Conservation (phyloP, 64 coral and sea anemone species). For the Hydrozoanthus tunicans region DNA sequence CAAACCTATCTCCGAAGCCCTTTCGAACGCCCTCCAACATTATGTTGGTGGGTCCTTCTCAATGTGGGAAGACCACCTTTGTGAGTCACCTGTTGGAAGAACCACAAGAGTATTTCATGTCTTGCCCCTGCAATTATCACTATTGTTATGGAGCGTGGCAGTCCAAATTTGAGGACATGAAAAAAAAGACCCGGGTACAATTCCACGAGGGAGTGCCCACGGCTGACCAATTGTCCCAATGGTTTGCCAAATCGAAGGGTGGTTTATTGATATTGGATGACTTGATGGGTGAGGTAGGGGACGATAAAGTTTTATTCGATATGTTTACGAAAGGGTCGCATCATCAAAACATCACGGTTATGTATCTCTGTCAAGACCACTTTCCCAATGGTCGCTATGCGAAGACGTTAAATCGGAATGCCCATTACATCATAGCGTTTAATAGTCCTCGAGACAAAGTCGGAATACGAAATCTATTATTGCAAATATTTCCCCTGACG, state of each 20-base stretch:
- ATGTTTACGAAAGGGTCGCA: constrained; percentile 8
- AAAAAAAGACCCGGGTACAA: not conserved
- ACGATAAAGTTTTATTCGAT: not conserved
- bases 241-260: constrained; percentile 8
- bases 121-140: not conserved
- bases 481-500: not conserved
- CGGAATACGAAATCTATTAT: not conserved
- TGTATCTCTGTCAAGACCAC: constrained; percentile 32
- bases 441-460: constrained; percentile 5
- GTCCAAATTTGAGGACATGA: not conserved
- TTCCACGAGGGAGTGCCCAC: constrained; percentile 14
- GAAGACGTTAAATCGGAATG: not conserved
- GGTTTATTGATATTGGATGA: constrained; percentile 7
- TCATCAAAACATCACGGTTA: not conserved
- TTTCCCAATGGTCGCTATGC: constrained; percentile 18
- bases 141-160: not conserved
- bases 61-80: not conserved
- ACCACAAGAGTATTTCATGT: not conserved
- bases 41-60: not conserved
- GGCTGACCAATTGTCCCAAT: not conserved
- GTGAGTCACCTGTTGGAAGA: not conserved
- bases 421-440: not conserved
- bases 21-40: not conserved
- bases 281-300: constrained; percentile 6
- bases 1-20: not conserved